A percentile compares a stretch with the other conserved stretches of the same genome.
phyloP scores from a whole-genome alignment of 2,113 vertebrate genomes.

The Hydropotes inermis region DNA sequence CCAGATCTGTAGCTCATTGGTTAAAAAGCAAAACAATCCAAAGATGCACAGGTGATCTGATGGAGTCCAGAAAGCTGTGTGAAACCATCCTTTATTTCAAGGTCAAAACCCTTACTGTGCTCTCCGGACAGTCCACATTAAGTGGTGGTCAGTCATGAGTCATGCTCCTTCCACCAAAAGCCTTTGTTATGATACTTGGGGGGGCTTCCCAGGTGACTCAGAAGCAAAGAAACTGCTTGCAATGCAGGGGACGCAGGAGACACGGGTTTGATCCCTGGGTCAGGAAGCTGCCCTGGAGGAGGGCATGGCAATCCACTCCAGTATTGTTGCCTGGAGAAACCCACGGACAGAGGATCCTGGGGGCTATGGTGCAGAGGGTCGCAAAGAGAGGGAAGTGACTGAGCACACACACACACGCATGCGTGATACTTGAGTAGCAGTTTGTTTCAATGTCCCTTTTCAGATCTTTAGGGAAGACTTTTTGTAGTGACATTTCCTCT shows the following conservation, averaged over 20 bases:
- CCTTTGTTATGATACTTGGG: neutral
- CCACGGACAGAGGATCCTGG: neutral
- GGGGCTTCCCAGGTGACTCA: neutral
- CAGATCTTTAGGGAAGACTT: neutral
- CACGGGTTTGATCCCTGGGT: neutral
- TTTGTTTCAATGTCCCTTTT: neutral
- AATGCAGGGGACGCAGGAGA: neutral
- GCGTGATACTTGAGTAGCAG: neutral
- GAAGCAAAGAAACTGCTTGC: neutral
- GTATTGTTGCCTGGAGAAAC: neutral
- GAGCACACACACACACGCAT: neutral
- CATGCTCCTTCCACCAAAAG: neutral
- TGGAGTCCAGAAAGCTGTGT: neutral
- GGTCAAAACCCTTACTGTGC: neutral
- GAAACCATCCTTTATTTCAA: neutral
- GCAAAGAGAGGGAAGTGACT: neutral
- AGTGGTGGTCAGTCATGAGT: neutral
- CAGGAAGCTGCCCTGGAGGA: neutral
- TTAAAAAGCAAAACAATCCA: neutral
- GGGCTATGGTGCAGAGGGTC: fast-evolving
- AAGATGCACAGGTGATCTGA: neutral
- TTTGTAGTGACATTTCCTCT: neutral
- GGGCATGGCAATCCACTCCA: neutral
- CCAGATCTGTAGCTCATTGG: neutral
- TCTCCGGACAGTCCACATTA: fast-evolving